phyloP scores from a whole-genome alignment of 2,888 invertebrate species.

The Cremastinae sp. region DNA sequence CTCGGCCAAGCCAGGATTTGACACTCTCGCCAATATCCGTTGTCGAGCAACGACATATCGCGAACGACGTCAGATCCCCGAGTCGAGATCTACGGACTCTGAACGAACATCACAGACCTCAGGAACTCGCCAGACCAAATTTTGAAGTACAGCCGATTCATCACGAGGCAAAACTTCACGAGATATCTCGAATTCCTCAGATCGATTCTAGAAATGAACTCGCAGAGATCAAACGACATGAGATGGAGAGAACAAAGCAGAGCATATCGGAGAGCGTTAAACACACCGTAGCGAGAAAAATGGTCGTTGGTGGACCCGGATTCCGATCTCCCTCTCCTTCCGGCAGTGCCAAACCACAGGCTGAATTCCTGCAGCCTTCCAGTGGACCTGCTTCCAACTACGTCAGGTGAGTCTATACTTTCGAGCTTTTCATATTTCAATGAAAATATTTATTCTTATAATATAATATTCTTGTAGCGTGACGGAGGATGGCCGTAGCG shows the following conservation, averaged over 20 bases:
- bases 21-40: not conserved
- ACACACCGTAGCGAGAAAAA: slow-evolving; percentile 83
- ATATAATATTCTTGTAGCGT: slow-evolving; percentile 78
- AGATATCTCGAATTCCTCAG: slow-evolving; percentile 43
- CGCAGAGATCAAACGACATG: slow-evolving; percentile 75
- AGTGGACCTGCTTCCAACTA: slow-evolving; percentile 79
- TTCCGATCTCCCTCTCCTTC: slow-evolving; percentile 83
- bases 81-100: not conserved
- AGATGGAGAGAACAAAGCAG: slow-evolving; percentile 83
- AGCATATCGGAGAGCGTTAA: slow-evolving; percentile 82
- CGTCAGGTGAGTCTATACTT: slow-evolving; percentile 69
- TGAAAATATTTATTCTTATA: not conserved
- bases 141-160: slow-evolving; percentile 64
- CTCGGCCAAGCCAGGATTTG: slow-evolving; percentile 29
- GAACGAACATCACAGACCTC: slow-evolving; percentile 14
- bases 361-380: slow-evolving; percentile 80
- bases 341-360: slow-evolving; percentile 81
- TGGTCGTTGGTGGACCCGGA: slow-evolving; percentile 85
- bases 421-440: not conserved
- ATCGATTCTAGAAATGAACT: slow-evolving; percentile 68
- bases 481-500: slow-evolving; percentile 88
- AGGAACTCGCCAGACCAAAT: slow-evolving; percentile 47
- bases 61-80: slow-evolving; percentile 43
- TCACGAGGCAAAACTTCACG: slow-evolving; percentile 63
- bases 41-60: slow-evolving; percentile 10